Evolutionary conservation across 2,888 invertebrate species (phyloP).

Genomic region (Timema cristinae): DNA sequence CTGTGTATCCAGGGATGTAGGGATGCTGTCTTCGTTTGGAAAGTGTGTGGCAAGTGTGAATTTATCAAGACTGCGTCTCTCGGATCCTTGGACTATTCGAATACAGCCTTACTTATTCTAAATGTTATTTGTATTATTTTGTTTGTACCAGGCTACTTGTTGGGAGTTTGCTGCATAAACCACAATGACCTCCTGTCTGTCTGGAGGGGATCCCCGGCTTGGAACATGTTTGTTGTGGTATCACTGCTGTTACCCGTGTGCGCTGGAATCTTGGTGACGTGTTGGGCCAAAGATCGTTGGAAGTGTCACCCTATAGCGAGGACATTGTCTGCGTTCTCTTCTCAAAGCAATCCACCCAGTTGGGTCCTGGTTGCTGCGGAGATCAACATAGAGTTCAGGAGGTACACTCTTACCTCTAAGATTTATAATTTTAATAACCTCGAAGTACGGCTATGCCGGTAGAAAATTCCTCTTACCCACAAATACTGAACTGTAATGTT

Average conservation of each 20-base stretch:
- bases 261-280: conserved; percentile 51
- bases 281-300: conserved; percentile 69
- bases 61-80: no score
- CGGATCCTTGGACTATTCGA: no score
- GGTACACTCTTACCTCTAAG: conserved; percentile 42
- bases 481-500: not conserved
- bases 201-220: conserved; percentile 37
- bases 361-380: conserved; percentile 68
- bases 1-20: no score
- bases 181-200: conserved; percentile 25
- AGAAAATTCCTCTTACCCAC: not conserved
- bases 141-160: conserved; percentile 28
- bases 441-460: not conserved
- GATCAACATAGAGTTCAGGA: conserved; percentile 69
- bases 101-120: not conserved
- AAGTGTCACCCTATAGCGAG: conserved; percentile 70
- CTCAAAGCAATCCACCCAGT: conserved; percentile 49
- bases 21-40: no score
- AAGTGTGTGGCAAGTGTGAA: no score
- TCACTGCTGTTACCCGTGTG: conserved; percentile 52
- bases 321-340: conserved; percentile 61
- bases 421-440: no score
- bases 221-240: conserved; percentile 44
- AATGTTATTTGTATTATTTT: conserved; percentile 10
- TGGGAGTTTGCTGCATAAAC: conserved; percentile 23